These are phyloP conservation scores for Drosophila ercepeae DNA, from an alignment of 1,140 invertebrate genomes.

Conservation along the genomic window DNA sequence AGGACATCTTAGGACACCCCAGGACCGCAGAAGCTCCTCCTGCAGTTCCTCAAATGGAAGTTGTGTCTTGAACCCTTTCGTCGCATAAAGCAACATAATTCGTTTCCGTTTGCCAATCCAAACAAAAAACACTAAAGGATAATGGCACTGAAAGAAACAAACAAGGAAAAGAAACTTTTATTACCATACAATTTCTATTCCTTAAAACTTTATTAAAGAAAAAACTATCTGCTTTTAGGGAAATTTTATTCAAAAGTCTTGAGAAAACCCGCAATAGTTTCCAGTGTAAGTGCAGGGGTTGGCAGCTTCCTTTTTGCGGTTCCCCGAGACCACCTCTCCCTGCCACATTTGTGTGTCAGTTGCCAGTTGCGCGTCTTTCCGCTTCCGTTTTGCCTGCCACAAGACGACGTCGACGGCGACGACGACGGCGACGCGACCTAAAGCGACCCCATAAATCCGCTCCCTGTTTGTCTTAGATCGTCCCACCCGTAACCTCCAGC, in stretches of 20 bases:
- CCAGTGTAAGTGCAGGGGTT: conserved; percentile 44
- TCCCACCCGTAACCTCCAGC: conserved; percentile 1
- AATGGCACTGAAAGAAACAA: conserved; percentile 5
- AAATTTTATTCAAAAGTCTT: not conserved
- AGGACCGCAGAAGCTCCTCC: conserved; percentile 13
- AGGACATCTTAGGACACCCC: conserved; percentile 31
- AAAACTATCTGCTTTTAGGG: no score
- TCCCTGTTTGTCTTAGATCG: conserved; percentile 68
- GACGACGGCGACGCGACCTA: conserved; percentile 19
- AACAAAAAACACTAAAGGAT: conserved; percentile 30
- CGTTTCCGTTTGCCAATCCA: conserved; percentile 64
- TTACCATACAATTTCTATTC: not conserved
- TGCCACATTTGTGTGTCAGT: conserved; percentile 54
- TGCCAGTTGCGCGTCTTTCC: conserved; percentile 74
- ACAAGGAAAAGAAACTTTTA: not conserved
- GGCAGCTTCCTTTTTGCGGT: conserved; percentile 70
- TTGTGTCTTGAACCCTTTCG: conserved; percentile 52
- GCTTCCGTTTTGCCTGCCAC: conserved; percentile 53
- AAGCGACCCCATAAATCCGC: conserved; percentile 65
- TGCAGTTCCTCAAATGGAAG: conserved; percentile 1
- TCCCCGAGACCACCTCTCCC: conserved; percentile 3
- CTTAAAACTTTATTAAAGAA: not conserved
- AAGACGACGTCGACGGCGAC: conserved; percentile 1
- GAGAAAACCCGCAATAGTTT: not conserved
- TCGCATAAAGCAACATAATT: conserved; percentile 73